Evolutionary conservation across 2,113 vertebrate species (phyloP).

Genomic region (Cariama cristata): DNA sequence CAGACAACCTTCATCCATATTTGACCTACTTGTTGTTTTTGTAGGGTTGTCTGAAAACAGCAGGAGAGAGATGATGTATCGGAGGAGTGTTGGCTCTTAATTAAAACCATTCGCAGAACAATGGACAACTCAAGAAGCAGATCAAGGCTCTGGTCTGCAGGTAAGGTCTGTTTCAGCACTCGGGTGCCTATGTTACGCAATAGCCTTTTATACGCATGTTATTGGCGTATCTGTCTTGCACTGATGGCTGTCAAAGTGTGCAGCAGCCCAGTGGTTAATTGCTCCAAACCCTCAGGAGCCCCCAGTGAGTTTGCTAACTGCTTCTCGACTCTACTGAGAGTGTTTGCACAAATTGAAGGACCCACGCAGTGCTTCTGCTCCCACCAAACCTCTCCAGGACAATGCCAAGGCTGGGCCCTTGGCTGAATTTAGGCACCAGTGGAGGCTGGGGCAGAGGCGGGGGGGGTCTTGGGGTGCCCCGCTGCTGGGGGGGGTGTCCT

Average conservation of each 20-base stretch:
- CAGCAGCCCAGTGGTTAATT: not conserved
- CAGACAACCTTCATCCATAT: not conserved
- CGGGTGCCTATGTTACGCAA: rapidly evolving
- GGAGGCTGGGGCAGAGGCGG: not conserved
- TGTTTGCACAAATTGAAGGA: not conserved
- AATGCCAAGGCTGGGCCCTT: rapidly evolving
- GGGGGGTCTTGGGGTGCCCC: not conserved
- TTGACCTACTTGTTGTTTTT: not conserved
- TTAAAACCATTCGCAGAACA: not conserved
- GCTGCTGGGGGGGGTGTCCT: not conserved
- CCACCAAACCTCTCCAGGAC: not conserved
- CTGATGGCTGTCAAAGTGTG: not conserved
- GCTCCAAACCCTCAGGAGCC: not conserved
- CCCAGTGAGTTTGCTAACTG: not conserved
- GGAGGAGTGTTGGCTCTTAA: not conserved
- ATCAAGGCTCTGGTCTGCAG: not conserved
- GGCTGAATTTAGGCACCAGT: not conserved
- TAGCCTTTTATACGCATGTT: not conserved
- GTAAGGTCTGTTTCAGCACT: not conserved
- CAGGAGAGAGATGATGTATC: not conserved
- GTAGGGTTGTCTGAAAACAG: not conserved
- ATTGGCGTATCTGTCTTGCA: not conserved
- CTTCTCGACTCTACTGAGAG: not conserved
- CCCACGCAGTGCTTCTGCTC: not conserved
- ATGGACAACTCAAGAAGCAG: not conserved